Evolutionary conservation across 2,888 invertebrate genomes (phyloP).

Genomic region (Mycogona germanica): DNA sequence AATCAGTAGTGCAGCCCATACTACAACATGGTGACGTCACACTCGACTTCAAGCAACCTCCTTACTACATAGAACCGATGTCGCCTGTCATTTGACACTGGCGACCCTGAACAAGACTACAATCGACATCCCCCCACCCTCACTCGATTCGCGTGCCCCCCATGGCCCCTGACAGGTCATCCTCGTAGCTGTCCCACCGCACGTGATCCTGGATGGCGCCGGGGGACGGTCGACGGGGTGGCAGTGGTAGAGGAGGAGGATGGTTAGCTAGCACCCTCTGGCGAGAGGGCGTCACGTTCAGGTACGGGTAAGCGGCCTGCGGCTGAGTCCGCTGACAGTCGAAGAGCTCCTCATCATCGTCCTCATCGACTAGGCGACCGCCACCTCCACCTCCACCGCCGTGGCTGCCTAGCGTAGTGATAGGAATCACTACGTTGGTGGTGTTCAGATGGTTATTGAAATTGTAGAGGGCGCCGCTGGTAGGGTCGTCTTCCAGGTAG

Average conservation of each 20-base stretch:
- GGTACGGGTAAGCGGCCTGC: too few relatives aligned
- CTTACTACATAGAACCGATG: too few relatives aligned
- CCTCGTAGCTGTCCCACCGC: conserved; percentile 24
- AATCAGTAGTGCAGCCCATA: too few relatives aligned
- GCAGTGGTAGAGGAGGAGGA: conserved; percentile 10
- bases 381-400: too few relatives aligned
- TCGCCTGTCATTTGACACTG: too few relatives aligned
- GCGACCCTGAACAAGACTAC: background rate
- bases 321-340: conserved; percentile 14
- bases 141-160: conserved; percentile 24
- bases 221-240: conserved; percentile 3
- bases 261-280: conserved; percentile 15
- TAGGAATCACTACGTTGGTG: background rate
- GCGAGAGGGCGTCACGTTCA: conserved; percentile 16
- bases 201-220: conserved; percentile 20
- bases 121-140: background rate
- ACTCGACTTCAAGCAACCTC: too few relatives aligned
- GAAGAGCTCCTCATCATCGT: too few relatives aligned
- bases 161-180: conserved; percentile 27
- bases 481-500: too few relatives aligned
- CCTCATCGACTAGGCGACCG: too few relatives aligned
- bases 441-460: conserved; percentile 21
- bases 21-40: too few relatives aligned
- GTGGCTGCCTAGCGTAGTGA: background rate
- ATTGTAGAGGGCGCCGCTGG: too few relatives aligned